phyloP scores from a whole-genome alignment of 2,888 invertebrate species.

The Pyrrhia umbra region DNA sequence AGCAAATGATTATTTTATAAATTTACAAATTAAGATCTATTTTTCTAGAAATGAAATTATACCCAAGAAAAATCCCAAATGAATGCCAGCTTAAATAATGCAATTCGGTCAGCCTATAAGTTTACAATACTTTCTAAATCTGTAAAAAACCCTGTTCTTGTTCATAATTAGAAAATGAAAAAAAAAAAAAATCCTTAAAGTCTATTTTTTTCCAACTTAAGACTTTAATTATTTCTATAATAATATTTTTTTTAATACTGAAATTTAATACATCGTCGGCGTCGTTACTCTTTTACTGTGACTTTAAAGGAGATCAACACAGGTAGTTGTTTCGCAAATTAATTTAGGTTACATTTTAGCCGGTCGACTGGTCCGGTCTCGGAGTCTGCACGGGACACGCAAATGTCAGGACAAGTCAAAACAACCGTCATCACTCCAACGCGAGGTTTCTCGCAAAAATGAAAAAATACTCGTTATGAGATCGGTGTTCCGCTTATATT shows the following conservation, averaged over 20 bases:
- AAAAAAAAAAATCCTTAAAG: too few species aligned
- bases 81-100: too few species aligned
- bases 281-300: constrained; percentile 1
- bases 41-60: too few species aligned
- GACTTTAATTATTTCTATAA: not conserved
- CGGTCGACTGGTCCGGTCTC: constrained; percentile 61
- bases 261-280: constrained; percentile 2
- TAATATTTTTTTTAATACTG: not conserved
- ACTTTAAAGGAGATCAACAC: constrained; percentile 50
- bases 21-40: too few species aligned
- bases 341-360: constrained; percentile 64
- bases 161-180: too few species aligned
- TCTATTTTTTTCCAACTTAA: too few species aligned
- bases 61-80: too few species aligned
- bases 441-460: constrained; percentile 68
- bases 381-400: constrained; percentile 68
- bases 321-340: constrained; percentile 60
- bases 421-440: constrained; percentile 87
- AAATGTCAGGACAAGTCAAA: constrained; percentile 86
- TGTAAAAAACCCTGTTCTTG: too few species aligned
- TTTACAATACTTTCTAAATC: too few species aligned
- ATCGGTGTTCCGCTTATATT: constrained; percentile 70
- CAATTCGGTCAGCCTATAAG: too few species aligned
- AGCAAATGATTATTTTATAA: too few species aligned
- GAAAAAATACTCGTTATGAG: constrained; percentile 58